These are phyloP conservation scores for Ranitomeya variabilis DNA, from an alignment of 2,113 vertebrate species.

Conservation along the genomic window DNA sequence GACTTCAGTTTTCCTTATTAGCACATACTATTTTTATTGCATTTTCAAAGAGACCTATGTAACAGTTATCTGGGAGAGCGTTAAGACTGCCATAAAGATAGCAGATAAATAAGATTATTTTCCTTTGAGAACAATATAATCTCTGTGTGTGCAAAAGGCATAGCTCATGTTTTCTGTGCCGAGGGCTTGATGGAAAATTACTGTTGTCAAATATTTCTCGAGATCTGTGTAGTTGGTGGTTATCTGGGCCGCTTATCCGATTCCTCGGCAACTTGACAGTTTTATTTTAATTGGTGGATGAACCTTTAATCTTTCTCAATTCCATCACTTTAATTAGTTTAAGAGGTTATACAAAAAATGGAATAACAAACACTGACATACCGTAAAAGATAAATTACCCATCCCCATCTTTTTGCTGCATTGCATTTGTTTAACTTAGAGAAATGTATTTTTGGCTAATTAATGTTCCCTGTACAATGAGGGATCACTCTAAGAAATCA, in stretches of 20 bases:
- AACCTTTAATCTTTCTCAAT: conserved; percentile 11
- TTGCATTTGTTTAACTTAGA: neutral
- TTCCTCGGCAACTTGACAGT: neutral
- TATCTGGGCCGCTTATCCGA: neutral
- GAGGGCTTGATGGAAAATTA: conserved; percentile 36
- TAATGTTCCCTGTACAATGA: conserved; percentile 4
- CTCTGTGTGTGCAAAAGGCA: neutral
- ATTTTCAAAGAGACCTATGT: conserved; percentile 3
- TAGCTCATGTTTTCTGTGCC: neutral
- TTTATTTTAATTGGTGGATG: conserved; percentile 41
- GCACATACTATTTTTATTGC: conserved; percentile 14
- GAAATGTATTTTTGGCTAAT: conserved; percentile 17
- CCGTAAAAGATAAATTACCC: conserved; percentile 25
- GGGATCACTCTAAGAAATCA: neutral
- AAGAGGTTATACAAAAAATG: neutral
- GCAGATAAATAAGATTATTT: neutral
- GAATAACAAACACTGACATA: neutral
- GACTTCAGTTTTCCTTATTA: conserved; percentile 22
- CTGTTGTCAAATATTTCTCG: conserved; percentile 28
- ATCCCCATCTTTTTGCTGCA: neutral
- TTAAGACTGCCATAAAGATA: conserved; percentile 32
- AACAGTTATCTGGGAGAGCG: conserved; percentile 22
- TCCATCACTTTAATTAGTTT: conserved; percentile 39
- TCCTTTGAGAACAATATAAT: neutral
- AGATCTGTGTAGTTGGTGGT: conserved; percentile 1